phyloP scores from a whole-genome alignment of 2,888 invertebrate genomes.

The Temnothorax ravouxi region DNA sequence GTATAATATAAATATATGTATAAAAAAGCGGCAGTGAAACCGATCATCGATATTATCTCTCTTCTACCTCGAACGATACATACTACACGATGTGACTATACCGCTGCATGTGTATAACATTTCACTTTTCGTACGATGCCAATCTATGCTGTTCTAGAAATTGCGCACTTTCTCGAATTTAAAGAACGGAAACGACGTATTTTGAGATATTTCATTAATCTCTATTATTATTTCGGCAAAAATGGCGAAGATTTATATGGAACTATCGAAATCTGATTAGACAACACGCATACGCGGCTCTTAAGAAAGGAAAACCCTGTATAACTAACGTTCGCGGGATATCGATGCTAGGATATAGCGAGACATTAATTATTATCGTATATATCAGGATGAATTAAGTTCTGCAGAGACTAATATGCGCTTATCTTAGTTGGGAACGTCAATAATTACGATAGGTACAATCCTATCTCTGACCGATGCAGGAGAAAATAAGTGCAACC shows the following conservation, averaged over 20 bases:
- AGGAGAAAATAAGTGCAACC: conserved; percentile 73
- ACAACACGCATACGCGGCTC: neutral
- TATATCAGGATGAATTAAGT: neutral
- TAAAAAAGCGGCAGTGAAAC: conserved; percentile 40
- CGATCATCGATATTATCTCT: conserved; percentile 2
- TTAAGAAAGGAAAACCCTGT: neutral
- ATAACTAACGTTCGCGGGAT: neutral
- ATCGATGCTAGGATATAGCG: neutral
- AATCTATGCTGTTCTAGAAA: neutral
- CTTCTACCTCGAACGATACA: conserved; percentile 1
- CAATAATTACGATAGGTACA: conserved; percentile 60
- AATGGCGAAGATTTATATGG: neutral
- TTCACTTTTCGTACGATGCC: conserved; percentile 1
- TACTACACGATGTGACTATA: neutral
- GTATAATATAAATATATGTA: conserved; percentile 23
- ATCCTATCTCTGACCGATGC: conserved; percentile 43
- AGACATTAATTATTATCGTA: neutral
- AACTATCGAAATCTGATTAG: neutral
- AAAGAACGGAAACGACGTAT: neutral
- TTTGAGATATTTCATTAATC: neutral
- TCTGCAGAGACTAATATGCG: neutral
- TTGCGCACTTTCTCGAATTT: neutral
- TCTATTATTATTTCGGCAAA: neutral
- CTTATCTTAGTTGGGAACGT: conserved; percentile 6
- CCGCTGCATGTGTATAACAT: neutral